Percentiles rank a stretch among this genome's conserved stretches.
Evolutionary conservation across 2,797 vertebrate genomes (phyloP).

Genomic region (Buphagus erythrorhynchus): DNA sequence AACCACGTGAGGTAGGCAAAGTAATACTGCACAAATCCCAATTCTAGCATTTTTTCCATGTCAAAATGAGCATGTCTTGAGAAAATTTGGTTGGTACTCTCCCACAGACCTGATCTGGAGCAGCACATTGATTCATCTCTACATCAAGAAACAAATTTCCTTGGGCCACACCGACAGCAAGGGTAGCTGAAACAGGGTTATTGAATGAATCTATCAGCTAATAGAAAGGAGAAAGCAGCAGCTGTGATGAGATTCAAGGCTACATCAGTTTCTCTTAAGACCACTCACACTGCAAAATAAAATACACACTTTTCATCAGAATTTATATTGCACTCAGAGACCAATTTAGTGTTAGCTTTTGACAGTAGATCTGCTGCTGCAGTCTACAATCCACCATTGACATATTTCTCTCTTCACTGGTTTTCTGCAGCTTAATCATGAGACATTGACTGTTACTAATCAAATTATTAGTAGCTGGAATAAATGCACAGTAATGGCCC

Average conservation of each 20-base stretch:
- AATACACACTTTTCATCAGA: neutral
- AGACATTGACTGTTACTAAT: neutral
- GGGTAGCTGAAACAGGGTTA: neutral
- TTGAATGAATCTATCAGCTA: neutral
- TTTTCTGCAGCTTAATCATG: neutral
- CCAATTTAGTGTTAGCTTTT: neutral
- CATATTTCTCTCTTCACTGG: neutral
- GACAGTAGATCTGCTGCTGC: neutral
- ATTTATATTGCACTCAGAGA: neutral
- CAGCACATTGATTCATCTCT: neutral
- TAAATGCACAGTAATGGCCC: neutral
- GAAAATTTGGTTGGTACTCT: neutral
- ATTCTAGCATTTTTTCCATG: neutral
- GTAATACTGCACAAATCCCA: neutral
- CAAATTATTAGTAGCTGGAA: neutral
- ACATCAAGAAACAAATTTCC: neutral
- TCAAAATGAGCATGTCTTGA: neutral
- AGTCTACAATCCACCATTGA: neutral
- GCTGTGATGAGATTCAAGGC: neutral
- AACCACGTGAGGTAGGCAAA: neutral
- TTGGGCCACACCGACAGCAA: neutral
- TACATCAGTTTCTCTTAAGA: neutral
- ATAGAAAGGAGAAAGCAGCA: neutral
- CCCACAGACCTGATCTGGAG: neutral
- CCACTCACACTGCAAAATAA: accelerated